Conservation (phyloP, 2,797 vertebrate genomes). For the Chromobotia macracanthus region DNA sequence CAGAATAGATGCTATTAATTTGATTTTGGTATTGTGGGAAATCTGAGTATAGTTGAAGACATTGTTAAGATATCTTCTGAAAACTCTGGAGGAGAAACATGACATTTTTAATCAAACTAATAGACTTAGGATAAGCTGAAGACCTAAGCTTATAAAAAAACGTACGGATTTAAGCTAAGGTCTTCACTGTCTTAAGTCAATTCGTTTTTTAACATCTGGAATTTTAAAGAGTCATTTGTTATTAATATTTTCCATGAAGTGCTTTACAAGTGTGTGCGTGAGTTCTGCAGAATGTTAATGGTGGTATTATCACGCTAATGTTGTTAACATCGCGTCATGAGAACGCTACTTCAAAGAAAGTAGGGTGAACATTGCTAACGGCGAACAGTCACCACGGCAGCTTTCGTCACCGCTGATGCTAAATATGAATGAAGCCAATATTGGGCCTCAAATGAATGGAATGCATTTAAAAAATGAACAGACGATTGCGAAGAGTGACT, state of each 20-base stretch:
- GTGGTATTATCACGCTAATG: slow-evolving; percentile 23
- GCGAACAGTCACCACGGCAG: background rate
- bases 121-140: too few species aligned
- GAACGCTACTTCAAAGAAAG: slow-evolving; percentile 25
- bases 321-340: slow-evolving; percentile 23
- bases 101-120: too few species aligned
- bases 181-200: background rate
- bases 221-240: background rate
- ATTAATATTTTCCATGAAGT: background rate
- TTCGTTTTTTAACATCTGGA: background rate
- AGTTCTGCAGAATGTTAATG: slow-evolving; percentile 1
- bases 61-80: background rate
- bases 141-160: too few species aligned
- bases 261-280: background rate
- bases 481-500: slow-evolving; percentile 25
- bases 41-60: too few species aligned
- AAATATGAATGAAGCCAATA: slow-evolving; percentile 39
- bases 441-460: slow-evolving; percentile 33
- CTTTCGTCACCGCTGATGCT: slow-evolving; percentile 29
- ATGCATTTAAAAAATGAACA: slow-evolving; percentile 40
- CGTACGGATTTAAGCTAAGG: background rate
- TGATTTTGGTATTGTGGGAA: background rate
- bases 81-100: background rate
- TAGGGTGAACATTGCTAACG: background rate
- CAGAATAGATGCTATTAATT: background rate